Evolutionary conservation across 2,888 invertebrate species (phyloP).

Genomic region (Andrena fulva): DNA sequence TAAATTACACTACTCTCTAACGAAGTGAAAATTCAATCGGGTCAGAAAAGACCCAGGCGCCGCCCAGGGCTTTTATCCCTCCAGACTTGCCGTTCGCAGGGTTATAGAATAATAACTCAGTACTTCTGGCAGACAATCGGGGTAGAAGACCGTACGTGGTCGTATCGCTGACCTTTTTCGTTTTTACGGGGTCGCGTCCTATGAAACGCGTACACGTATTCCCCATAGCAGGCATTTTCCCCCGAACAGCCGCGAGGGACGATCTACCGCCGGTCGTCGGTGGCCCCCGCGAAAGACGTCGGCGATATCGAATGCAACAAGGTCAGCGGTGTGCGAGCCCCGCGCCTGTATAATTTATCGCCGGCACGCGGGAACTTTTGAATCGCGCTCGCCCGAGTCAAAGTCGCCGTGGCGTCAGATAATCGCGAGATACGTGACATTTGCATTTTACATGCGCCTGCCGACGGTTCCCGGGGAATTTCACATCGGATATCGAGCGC

Average conservation of each 20-base stretch:
- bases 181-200: neutral
- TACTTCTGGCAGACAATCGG: neutral
- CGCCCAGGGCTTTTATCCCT: neutral
- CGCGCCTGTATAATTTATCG: constrained; percentile 28
- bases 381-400: neutral
- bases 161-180: neutral
- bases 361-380: constrained; percentile 11
- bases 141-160: too few species aligned
- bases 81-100: neutral
- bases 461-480: neutral
- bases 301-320: constrained; percentile 19
- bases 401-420: constrained; percentile 14
- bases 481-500: constrained; percentile 19
- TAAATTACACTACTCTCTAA: too few species aligned
- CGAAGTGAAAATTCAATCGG: too few species aligned
- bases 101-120: neutral
- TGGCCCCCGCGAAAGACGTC: too few species aligned
- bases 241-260: too few species aligned
- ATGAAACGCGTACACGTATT: neutral
- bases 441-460: constrained; percentile 23
- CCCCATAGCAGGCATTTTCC: neutral
- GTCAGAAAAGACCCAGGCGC: neutral
- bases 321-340: neutral
- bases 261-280: too few species aligned
- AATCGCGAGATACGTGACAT: constrained; percentile 30